These are phyloP conservation scores for Bungarus multicinctus DNA, from an alignment of 2,113 vertebrate genomes.

Conservation along the genomic window DNA sequence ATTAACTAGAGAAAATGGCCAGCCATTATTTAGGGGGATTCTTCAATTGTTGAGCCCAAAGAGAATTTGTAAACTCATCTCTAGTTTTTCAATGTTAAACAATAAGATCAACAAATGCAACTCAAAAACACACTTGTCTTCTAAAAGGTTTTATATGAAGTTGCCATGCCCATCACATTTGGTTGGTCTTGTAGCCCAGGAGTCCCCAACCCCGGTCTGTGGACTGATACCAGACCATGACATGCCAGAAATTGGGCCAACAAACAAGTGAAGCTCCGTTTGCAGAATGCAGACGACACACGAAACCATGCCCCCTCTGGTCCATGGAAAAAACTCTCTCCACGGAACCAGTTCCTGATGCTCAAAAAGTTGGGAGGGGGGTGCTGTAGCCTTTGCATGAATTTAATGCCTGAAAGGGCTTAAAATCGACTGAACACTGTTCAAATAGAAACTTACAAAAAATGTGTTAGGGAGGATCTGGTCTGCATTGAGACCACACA, in stretches of 20 bases:
- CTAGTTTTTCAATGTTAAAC: not conserved
- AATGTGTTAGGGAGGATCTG: not conserved
- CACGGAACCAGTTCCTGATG: too few species aligned
- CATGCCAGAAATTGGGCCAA: too few species aligned
- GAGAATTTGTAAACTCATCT: not conserved
- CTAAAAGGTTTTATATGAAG: not conserved
- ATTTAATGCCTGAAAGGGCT: not conserved
- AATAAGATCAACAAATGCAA: not conserved
- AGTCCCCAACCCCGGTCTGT: too few species aligned
- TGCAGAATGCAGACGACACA: too few species aligned
- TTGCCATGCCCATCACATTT: not conserved
- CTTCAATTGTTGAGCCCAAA: not conserved
- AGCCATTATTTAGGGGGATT: not conserved
- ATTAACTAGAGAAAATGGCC: not conserved
- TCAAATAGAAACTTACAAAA: not conserved
- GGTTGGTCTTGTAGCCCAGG: not conserved
- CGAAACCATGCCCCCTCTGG: too few species aligned
- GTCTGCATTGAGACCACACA: not conserved
- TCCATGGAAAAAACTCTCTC: too few species aligned
- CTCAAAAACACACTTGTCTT: not conserved
- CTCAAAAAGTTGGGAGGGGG: accelerated
- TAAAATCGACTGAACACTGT: not conserved
- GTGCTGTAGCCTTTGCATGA: not conserved
- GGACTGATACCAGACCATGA: too few species aligned
- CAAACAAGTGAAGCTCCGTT: too few species aligned